phyloP scores from a whole-genome alignment of 2,113 vertebrate species.

The Pedetes capensis region DNA sequence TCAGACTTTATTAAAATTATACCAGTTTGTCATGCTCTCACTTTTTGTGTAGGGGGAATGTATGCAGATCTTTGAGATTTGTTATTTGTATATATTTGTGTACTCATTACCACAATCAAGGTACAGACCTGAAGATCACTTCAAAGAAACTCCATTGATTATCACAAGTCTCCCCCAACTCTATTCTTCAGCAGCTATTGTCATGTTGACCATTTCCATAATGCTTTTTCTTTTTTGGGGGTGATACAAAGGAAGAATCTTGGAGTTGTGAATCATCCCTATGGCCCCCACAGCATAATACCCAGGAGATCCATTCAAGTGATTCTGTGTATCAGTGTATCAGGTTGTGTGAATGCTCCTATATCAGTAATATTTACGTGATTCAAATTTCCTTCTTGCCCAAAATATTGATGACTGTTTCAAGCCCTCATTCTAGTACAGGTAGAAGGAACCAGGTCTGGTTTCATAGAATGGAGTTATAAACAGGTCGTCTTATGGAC shows the following conservation, averaged over 20 bases:
- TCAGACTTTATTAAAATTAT: neutral
- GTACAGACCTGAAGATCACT: neutral
- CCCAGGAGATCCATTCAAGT: neutral
- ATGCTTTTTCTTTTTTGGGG: neutral
- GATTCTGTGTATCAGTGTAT: rapidly evolving
- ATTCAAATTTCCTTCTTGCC: neutral
- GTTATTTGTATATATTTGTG: neutral
- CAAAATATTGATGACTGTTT: neutral
- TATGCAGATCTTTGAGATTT: neutral
- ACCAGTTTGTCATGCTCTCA: neutral
- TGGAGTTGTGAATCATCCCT: too few relatives aligned
- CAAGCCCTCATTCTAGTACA: neutral
- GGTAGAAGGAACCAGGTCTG: neutral
- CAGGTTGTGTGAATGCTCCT: neutral
- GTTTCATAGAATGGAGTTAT: neutral
- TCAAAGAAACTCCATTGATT: neutral
- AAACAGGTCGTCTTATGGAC: neutral
- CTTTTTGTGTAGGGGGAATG: neutral
- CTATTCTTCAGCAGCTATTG: rapidly evolving
- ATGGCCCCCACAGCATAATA: too few relatives aligned
- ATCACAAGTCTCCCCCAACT: neutral
- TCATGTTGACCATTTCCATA: neutral
- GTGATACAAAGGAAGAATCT: too few relatives aligned
- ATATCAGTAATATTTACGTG: neutral
- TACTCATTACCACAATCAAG: neutral